These are phyloP conservation scores for Drosophila tristis DNA, from an alignment of 1,140 invertebrate genomes.

Conservation along the genomic window DNA sequence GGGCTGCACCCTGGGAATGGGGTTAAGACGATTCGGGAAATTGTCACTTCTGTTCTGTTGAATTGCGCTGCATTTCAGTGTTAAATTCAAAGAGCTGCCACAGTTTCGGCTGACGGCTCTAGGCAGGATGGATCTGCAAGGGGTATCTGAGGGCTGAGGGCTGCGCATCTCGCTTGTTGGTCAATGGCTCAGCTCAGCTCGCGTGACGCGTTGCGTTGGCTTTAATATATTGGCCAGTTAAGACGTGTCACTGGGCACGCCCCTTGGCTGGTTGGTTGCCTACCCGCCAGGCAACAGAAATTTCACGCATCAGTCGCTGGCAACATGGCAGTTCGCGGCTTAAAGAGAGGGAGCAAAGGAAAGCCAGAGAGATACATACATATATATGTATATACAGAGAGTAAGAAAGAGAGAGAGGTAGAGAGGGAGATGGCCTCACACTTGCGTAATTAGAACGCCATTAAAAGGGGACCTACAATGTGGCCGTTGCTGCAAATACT, in stretches of 20 bases:
- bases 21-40: slow-evolving; percentile 40
- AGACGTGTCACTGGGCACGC: slow-evolving; percentile 76
- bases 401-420: too few species aligned
- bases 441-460: slow-evolving; percentile 53
- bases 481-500: slow-evolving; percentile 35
- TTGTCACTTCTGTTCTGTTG: slow-evolving; percentile 9
- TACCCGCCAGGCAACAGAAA: slow-evolving; percentile 28
- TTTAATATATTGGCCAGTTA: slow-evolving; percentile 76
- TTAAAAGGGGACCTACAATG: slow-evolving; percentile 45
- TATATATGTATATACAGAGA: neutral
- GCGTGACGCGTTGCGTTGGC: slow-evolving; percentile 56
- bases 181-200: slow-evolving; percentile 30
- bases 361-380: too few species aligned
- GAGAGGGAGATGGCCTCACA: neutral
- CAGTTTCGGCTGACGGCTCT: too few species aligned
- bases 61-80: too few species aligned
- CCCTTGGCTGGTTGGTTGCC: slow-evolving; percentile 29
- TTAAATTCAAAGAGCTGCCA: too few species aligned
- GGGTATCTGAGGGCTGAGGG: too few species aligned
- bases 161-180: too few species aligned
- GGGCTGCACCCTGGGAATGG: slow-evolving; percentile 60
- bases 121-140: too few species aligned
- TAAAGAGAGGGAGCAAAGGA: neutral
- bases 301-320: slow-evolving; percentile 53
- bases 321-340: slow-evolving; percentile 28